Evolutionary conservation across 2,888 invertebrate genomes (phyloP).

Genomic region (Orthosia gracilis): DNA sequence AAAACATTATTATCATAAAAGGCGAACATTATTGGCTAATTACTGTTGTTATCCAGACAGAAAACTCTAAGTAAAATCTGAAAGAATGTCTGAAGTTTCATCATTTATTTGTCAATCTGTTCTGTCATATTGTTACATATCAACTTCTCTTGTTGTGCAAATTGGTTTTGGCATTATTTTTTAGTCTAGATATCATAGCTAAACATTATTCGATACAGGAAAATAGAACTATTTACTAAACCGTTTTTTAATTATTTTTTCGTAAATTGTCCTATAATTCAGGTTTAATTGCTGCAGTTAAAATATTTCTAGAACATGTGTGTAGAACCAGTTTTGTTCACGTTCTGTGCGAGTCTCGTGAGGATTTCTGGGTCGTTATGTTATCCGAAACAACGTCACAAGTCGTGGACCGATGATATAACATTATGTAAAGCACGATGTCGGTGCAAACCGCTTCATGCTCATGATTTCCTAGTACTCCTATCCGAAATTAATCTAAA

Average conservation of each 20-base stretch:
- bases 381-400: constrained; percentile 6
- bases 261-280: neutral
- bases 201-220: neutral
- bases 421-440: neutral
- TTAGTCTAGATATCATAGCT: neutral
- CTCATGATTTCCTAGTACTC: constrained; percentile 52
- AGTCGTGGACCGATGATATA: constrained; percentile 23
- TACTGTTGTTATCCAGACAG: neutral
- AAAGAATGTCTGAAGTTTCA: neutral
- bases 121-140: neutral
- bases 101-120: neutral
- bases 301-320: constrained; percentile 18
- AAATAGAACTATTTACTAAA: neutral
- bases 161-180: neutral
- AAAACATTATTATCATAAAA: neutral
- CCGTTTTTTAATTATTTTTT: constrained; percentile 5
- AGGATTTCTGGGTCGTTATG: neutral
- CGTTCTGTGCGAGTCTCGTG: constrained; percentile 13
- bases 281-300: neutral
- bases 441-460: constrained; percentile 3
- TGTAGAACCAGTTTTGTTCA: constrained; percentile 10
- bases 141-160: too few species aligned
- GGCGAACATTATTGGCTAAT: neutral
- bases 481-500: constrained; percentile 46
- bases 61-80: neutral